A percentile compares a stretch with the other conserved stretches of the same genome.
Evolutionary conservation across 2,113 vertebrate species (phyloP).

Genomic region (Ceyx cyanopectus): DNA sequence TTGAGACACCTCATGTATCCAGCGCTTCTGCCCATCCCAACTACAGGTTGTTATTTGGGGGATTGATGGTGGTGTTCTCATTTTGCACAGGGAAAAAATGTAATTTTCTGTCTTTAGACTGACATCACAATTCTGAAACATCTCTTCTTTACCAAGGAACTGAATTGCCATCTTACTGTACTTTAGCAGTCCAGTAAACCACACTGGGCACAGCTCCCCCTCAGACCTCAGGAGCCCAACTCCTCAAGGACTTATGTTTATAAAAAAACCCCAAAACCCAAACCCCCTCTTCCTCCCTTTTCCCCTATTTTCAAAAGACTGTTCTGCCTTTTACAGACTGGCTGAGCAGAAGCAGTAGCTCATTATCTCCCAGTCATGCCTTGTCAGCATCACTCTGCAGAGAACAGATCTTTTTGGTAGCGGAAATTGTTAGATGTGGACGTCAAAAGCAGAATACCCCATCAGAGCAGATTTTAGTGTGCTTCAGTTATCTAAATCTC

Average conservation of each 20-base stretch:
- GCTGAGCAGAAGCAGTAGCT: not conserved
- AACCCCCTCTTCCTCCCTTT: too few relatives aligned
- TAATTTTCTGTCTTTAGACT: not conserved
- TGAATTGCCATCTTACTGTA: not conserved
- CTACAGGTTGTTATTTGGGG: not conserved
- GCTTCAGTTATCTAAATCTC: not conserved
- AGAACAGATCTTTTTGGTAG: not conserved
- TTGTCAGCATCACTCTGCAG: slow-evolving; percentile 48
- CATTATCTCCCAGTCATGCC: slow-evolving; percentile 46
- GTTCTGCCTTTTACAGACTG: not conserved
- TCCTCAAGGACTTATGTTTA: not conserved
- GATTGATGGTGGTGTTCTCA: not conserved
- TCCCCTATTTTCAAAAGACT: not conserved
- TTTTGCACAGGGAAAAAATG: not conserved
- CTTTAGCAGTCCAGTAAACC: not conserved
- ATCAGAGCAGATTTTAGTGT: not conserved
- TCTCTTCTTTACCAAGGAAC: not conserved
- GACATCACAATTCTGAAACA: not conserved
- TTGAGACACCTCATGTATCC: not conserved
- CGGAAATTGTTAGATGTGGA: slow-evolving; percentile 7
- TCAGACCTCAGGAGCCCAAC: not conserved
- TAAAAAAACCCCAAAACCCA: not conserved
- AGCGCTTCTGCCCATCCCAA: not conserved
- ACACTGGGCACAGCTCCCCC: not conserved
- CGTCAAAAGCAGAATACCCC: not conserved